Base-by-base conservation (phyloP, 2,888 invertebrate genomes). In the Cylloceria caligata region DNA sequence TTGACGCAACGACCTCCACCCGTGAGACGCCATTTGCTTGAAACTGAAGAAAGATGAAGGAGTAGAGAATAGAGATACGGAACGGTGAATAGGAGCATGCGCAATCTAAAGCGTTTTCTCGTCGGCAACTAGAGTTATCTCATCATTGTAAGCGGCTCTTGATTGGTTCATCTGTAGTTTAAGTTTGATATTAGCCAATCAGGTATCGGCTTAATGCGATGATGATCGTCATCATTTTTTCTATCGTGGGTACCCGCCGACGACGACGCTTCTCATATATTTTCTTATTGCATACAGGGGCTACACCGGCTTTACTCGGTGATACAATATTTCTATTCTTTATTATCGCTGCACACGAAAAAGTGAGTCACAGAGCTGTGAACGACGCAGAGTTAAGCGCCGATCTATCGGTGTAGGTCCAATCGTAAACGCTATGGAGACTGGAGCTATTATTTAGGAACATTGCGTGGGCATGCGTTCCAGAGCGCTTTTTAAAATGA, bases 21-120 rank as follows among this genome's bases (percentile, higher is more conserved):
- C 90, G 89, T 88, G 89, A 89, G 93, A 93, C 93, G 93, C 93
- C 93, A 93, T 93, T 93, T 93, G 91, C 93, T 92, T 91, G 90
- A 76, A 79, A 83, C 83, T 83, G 83, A 24, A 24, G 83, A 73
- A 72, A 60, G 62, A 75, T 34, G 83, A 36, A 71, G 79, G 21
- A 34, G 62, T 60, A 71, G 57, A 36, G 49, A n/a, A n/a, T n/a
- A n/a, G n/a, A 68, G 45, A 69, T 27, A 24, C 19, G 60, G 74
- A 60, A 76, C 55, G 21, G 36, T 55, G 36, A 74, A 49, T n/a
- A 36, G 21, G 79, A n/a, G 36, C 75, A 83, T 83, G 82, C 82
- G 82, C 79, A 47, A n/a, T 65, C 5, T 16, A n/a, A n/a, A n/a
- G n/a, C n/a, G n/a, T n/a, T n/a, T n/a, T n/a, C n/a, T n/a, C n/a